phyloP scores from a whole-genome alignment of 1,140 invertebrate species.

The Rhopalosiphum maidis region DNA sequence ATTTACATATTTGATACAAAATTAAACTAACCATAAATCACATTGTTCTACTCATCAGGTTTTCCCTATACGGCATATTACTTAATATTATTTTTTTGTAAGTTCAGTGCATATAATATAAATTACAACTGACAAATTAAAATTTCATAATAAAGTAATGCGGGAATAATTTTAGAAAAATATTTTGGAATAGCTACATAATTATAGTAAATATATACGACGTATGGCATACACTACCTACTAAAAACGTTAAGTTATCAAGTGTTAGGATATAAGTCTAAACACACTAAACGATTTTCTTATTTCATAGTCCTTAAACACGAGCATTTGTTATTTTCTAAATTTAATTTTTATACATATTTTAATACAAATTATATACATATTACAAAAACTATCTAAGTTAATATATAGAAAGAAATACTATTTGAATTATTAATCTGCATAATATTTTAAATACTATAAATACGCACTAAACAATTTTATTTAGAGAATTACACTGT shows the following conservation, averaged over 20 bases:
- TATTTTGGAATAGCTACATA: background rate
- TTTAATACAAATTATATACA: background rate
- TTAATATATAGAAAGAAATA: background rate
- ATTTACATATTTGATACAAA: too few relatives aligned
- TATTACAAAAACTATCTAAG: background rate
- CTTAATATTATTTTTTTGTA: too few relatives aligned
- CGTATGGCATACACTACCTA: background rate
- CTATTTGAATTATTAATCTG: background rate
- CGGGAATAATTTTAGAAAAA: too few relatives aligned
- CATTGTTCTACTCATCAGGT: too few relatives aligned
- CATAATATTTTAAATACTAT: background rate
- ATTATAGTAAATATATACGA: background rate
- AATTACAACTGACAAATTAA: background rate
- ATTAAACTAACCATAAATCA: too few relatives aligned
- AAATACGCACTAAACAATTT: background rate
- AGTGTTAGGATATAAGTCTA: background rate
- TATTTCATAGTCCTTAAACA: too few relatives aligned
- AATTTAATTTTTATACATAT: background rate
- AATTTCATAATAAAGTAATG: background rate
- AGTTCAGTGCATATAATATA: too few relatives aligned
- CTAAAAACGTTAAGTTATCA: background rate
- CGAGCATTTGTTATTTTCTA: background rate
- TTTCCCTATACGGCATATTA: too few relatives aligned
- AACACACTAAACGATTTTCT: too few relatives aligned
- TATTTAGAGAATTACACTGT: background rate